Percentiles rank a stretch among this genome's conserved stretches.
Conservation (phyloP, 2,797 vertebrate genomes). For the Schizopygopsis malacanthus region DNA sequence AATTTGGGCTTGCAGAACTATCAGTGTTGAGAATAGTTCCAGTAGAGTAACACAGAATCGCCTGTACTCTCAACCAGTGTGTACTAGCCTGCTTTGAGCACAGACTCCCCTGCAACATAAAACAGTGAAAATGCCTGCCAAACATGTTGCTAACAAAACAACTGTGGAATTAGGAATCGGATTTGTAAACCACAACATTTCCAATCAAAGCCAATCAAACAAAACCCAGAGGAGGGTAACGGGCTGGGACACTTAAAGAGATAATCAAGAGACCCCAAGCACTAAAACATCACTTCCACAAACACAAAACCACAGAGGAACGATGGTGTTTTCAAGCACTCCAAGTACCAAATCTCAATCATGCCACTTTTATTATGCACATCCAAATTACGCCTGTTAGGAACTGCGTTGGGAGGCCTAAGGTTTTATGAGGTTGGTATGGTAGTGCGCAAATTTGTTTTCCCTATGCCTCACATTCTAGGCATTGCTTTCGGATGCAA, state of each 20-base stretch:
- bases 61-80: not conserved
- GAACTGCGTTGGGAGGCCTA: not conserved
- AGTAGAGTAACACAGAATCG: not conserved
- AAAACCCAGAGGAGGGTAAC: slow-evolving; percentile 23
- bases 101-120: not conserved
- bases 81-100: not conserved
- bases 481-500: not conserved
- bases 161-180: not conserved
- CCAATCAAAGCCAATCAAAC: slow-evolving; percentile 39
- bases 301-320: slow-evolving; percentile 25
- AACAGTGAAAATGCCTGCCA: not conserved
- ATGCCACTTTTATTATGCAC: slow-evolving; percentile 10
- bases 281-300: slow-evolving; percentile 9
- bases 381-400: slow-evolving; percentile 32
- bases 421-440: slow-evolving; percentile 1
- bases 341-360: slow-evolving; percentile 34
- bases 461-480: not conserved
- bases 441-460: slow-evolving; percentile 24
- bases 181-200: slow-evolving; percentile 27
- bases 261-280: slow-evolving; percentile 30
- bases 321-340: slow-evolving; percentile 23
- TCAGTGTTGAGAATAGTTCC: not conserved
- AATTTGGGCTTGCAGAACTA: not conserved
- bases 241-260: slow-evolving; percentile 7
- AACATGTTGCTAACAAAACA: slow-evolving; percentile 10